Evolutionary conservation across 2,888 invertebrate species (phyloP).

Genomic region (Eubasilissa splendida): DNA sequence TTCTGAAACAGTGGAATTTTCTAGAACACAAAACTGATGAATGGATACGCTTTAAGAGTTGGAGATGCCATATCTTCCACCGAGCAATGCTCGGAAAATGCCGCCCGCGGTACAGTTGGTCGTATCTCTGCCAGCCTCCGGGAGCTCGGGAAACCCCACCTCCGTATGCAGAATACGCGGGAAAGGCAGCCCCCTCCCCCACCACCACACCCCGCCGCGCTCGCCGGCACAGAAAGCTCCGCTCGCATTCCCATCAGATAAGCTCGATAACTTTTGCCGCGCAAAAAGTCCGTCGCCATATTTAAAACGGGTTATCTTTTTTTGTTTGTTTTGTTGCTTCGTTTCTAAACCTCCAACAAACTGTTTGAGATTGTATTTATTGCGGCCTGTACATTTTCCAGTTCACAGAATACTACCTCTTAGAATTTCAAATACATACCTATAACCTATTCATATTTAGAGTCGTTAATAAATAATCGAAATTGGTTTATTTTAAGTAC

Average conservation of each 20-base stretch:
- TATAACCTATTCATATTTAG: too few relatives aligned
- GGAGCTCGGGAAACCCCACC: not conserved
- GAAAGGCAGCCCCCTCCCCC: constrained; percentile 61
- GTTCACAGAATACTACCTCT: not conserved
- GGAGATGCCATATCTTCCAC: constrained; percentile 38
- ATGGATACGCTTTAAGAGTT: too few relatives aligned
- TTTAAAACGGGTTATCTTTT: constrained; percentile 57
- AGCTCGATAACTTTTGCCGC: constrained; percentile 56
- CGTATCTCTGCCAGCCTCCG: constrained; percentile 13
- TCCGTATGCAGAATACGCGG: constrained; percentile 60
- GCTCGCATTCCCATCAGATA: constrained; percentile 56
- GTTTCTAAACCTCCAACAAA: constrained; percentile 35
- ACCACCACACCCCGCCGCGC: constrained; percentile 63
- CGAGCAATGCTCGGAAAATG: constrained; percentile 31
- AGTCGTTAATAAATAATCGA: too few relatives aligned
- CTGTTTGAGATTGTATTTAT: constrained; percentile 56
- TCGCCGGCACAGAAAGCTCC: constrained; percentile 34
- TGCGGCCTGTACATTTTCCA: constrained; percentile 15
- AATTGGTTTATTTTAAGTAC: too few relatives aligned
- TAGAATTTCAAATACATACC: too few relatives aligned
- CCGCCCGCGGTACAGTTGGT: constrained; percentile 7
- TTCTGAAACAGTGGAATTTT: too few relatives aligned
- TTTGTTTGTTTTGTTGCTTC: constrained; percentile 50
- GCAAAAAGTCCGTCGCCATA: constrained; percentile 57
- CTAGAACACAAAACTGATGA: too few relatives aligned